Conservation (phyloP, 92 coral and sea anemone genomes). For the Heteractis magnifica region DNA sequence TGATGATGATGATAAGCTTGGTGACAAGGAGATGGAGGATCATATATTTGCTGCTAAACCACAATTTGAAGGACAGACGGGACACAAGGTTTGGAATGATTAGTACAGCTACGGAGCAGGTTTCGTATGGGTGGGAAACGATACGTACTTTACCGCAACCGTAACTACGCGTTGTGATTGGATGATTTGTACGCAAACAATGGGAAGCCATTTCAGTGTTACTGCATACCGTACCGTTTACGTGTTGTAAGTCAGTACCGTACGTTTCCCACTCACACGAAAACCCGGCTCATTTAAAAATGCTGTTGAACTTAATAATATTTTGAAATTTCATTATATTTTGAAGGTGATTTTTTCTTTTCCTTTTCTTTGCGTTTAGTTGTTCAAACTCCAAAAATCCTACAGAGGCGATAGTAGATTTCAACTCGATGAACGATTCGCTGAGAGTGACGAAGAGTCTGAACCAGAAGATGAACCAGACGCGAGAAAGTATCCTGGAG, state of each 20-base stretch:
- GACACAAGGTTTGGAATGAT: slow-evolving; percentile 67
- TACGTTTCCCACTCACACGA: no score
- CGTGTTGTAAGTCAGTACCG: no score
- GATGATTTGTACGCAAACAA: no score
- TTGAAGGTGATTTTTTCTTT: neutral
- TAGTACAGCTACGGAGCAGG: neutral
- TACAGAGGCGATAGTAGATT: slow-evolving; percentile 85
- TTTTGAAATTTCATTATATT: no score
- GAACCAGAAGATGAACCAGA: slow-evolving; percentile 25
- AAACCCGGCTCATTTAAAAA: no score
- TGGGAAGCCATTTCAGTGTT: no score
- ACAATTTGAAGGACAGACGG: slow-evolving; percentile 88
- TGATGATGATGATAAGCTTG: slow-evolving; percentile 13
- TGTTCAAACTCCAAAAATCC: slow-evolving; percentile 82
- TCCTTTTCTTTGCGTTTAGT: slow-evolving; percentile 39
- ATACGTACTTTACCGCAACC: no score
- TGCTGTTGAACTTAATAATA: no score
- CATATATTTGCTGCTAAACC: slow-evolving; percentile 67
- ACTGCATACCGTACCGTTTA: no score
- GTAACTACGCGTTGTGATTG: no score
- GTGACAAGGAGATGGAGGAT: neutral
- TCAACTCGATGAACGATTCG: slow-evolving; percentile 78
- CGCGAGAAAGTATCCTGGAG: neutral
- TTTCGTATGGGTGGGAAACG: neutral
- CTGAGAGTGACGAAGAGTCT: slow-evolving; percentile 77